phyloP scores from a whole-genome alignment of 2,888 invertebrate genomes.

The Stenolophus ochropezus region DNA sequence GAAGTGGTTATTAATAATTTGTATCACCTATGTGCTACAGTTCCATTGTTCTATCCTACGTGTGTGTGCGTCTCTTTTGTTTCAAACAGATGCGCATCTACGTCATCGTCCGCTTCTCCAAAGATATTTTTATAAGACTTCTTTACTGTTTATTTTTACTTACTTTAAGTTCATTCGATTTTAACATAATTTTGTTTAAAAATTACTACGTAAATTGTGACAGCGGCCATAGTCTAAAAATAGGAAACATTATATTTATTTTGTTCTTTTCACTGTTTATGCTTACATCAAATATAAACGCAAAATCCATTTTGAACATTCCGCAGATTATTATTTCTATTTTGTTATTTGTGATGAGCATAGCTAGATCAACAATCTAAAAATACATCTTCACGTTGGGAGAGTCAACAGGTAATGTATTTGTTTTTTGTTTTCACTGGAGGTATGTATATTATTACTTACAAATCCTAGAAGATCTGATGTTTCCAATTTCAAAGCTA shows the following conservation, averaged over 20 bases:
- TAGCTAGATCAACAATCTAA: conserved; percentile 51
- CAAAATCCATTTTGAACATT: conserved; percentile 53
- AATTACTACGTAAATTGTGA: conserved; percentile 49
- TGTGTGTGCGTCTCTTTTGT: neutral
- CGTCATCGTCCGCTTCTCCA: neutral
- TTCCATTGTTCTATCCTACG: neutral
- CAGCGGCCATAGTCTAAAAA: conserved; percentile 52
- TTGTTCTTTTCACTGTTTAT: neutral
- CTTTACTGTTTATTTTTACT: neutral
- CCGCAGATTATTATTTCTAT: conserved; percentile 40
- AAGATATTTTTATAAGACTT: neutral
- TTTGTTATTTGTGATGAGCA: conserved; percentile 36
- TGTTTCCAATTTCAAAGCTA: conserved; percentile 1
- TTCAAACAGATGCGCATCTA: neutral
- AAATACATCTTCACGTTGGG: neutral
- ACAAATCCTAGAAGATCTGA: neutral
- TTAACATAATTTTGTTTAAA: conserved; percentile 52
- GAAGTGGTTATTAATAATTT: neutral
- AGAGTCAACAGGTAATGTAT: neutral
- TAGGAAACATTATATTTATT: neutral
- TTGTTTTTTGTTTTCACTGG: neutral
- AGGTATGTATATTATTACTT: neutral
- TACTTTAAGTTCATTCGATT: conserved; percentile 27
- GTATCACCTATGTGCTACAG: neutral
- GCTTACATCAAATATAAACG: conserved; percentile 49